Percentiles rank a stretch among this genome's conserved stretches.
Evolutionary conservation across 2,113 vertebrate species (phyloP).

Genomic region (Corydoras maculifer): DNA sequence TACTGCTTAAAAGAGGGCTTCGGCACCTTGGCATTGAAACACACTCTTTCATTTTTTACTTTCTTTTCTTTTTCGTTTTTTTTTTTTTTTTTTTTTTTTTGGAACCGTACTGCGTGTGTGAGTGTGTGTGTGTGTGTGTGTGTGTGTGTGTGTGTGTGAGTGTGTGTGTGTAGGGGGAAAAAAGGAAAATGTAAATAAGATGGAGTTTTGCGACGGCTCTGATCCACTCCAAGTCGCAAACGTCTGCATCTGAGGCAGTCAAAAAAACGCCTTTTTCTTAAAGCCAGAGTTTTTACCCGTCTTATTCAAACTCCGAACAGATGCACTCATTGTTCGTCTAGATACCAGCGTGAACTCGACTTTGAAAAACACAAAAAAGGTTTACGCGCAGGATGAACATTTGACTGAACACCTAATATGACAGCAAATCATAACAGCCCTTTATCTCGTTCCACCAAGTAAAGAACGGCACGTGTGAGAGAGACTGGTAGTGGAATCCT

Average conservation of each 20-base stretch:
- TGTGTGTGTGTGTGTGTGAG: conserved; percentile 12
- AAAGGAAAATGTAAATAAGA: conserved; percentile 57
- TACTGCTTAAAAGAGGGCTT: conserved; percentile 54
- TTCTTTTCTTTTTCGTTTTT: conserved; percentile 35
- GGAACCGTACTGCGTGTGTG: conserved; percentile 42
- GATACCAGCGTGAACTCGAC: conserved; percentile 35
- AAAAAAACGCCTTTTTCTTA: conserved; percentile 39
- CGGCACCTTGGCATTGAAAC: conserved; percentile 58
- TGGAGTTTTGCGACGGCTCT: conserved; percentile 43
- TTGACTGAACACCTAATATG: conserved; percentile 34
- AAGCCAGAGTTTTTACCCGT: conserved; percentile 30
- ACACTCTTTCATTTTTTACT: conserved; percentile 37
- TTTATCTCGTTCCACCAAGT: conserved; percentile 26
- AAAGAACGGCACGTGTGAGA: conserved; percentile 1
- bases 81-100: conserved; percentile 30
- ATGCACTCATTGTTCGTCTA: conserved; percentile 43
- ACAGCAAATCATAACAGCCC: conserved; percentile 33
- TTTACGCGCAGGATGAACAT: conserved; percentile 33
- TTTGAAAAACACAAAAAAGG: conserved; percentile 26
- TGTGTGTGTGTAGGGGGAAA: conserved; percentile 18
- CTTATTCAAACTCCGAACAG: conserved; percentile 37
- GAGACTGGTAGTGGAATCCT: conserved; percentile 20
- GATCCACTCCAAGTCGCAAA: conserved; percentile 46
- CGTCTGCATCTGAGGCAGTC: conserved; percentile 48
- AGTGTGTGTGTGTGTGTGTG: conserved; percentile 8